Evolutionary conservation across 1,140 invertebrate species (phyloP).

Genomic region (honey bee (Apis mellifera)): DNA sequence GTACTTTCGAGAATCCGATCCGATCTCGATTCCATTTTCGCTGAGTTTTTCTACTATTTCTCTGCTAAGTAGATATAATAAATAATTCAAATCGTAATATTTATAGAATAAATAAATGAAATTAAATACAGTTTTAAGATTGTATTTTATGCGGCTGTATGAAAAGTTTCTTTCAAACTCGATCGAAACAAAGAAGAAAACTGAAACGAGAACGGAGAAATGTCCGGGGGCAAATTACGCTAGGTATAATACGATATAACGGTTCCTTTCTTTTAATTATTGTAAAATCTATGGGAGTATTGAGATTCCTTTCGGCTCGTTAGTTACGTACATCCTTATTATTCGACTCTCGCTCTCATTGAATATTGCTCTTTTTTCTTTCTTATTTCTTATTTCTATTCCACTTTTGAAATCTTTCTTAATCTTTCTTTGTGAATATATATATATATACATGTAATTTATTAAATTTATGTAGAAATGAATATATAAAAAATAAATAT

Average conservation of each 20-base stretch:
- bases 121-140: not conserved
- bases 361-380: constrained; percentile 13
- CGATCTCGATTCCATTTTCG: too few relatives aligned
- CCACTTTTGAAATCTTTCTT: not conserved
- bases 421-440: not conserved
- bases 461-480: too few relatives aligned
- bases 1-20: too few relatives aligned
- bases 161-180: not conserved
- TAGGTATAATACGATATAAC: constrained; percentile 7
- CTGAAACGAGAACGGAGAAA: constrained; percentile 15
- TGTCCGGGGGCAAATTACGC: constrained; percentile 9
- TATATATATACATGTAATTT: too few relatives aligned
- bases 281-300: constrained; percentile 14
- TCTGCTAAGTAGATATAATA: too few relatives aligned
- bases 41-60: too few relatives aligned
- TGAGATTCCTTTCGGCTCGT: constrained; percentile 34
- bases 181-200: not conserved
- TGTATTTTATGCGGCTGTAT: not conserved
- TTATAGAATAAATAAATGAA: too few relatives aligned
- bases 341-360: constrained; percentile 30
- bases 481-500: too few relatives aligned
- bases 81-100: too few relatives aligned
- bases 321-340: constrained; percentile 43
- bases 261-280: constrained; percentile 36
- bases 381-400: not conserved